Base-by-base conservation (phyloP, 2,888 invertebrate species). In the Helobdella robusta region DNA sequence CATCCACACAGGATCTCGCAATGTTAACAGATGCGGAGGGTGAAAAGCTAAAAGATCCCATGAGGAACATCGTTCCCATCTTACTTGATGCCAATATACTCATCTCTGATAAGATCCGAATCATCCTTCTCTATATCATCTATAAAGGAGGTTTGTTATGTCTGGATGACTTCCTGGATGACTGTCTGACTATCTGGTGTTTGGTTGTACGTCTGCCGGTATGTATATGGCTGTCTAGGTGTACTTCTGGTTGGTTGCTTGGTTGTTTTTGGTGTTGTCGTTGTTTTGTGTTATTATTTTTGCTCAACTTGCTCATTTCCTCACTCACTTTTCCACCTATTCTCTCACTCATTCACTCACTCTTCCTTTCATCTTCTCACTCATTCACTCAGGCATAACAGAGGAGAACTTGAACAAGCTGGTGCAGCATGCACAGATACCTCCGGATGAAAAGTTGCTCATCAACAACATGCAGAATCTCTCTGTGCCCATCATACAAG, bases 1-100 rank as follows among this genome's bases (percentile, higher is more conserved):
- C n/a, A n/a, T 8, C 50, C 5, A n/a, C 68, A 44, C 76, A 91
- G 88, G 98, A 99, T 82, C 84, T 98, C 75, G 97, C 97, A 0
- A 97, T 97, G 93, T 97, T 97, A 25, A 93, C 92, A 1, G 97
- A 99, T 80, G 92, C 94, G 0, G 95, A 98, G 76, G 98, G 98
- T 25, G 98, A 99, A 80, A 90, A 92, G 77, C 94, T 99, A 74
- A 94, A 94, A 79, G 98, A 99, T 82, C 97, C 95, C 78, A 97
- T 98, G 95, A 86, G 94, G 69, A 91, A 91, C 80, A 97, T 98
- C 80, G 97, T 97, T 4, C 97, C 98, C 3, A 90, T 98, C 70
- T 84, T 99, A 56, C 83, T 98, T 50, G 97, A 98, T 79, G 86
- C 88, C 75, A 88, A 88, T 81, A 88, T 92, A 59, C 83, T 86